These are phyloP conservation scores for Crocallis elinguaria DNA, from an alignment of 2,888 invertebrate genomes.

Conservation along the genomic window DNA sequence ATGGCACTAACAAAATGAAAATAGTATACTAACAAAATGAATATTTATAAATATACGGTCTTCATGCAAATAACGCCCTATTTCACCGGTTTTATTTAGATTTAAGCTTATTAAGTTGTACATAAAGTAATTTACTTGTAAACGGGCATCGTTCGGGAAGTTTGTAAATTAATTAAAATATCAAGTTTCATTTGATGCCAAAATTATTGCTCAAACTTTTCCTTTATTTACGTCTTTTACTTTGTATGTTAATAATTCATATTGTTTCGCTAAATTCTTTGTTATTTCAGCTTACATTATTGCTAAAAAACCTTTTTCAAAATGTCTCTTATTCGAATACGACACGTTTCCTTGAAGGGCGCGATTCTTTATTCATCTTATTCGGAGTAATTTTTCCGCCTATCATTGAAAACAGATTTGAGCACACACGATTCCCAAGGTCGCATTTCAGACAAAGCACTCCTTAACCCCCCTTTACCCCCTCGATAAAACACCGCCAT, in stretches of 20 bases:
- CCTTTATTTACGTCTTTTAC: background rate
- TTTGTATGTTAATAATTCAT: background rate
- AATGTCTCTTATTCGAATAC: too few relatives aligned
- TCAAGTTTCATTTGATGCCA: constrained; percentile 14
- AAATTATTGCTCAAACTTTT: constrained; percentile 5
- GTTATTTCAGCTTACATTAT: too few relatives aligned
- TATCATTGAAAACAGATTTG: constrained; percentile 23
- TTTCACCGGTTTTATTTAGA: constrained; percentile 50
- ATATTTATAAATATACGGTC: constrained; percentile 60
- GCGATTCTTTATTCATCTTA: constrained; percentile 6
- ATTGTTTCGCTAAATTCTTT: too few relatives aligned
- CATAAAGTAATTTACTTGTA: constrained; percentile 23
- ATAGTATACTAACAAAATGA: constrained; percentile 62
- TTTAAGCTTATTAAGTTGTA: constrained; percentile 40
- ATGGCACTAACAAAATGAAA: too few relatives aligned
- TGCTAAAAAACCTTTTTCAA: too few relatives aligned
- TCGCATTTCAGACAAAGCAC: constrained; percentile 30
- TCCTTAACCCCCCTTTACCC: constrained; percentile 13
- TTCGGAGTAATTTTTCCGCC: constrained; percentile 10
- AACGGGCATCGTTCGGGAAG: constrained; percentile 9
- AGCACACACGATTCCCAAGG: constrained; percentile 26
- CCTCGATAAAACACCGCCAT: constrained; percentile 47
- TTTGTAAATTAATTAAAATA: constrained; percentile 20
- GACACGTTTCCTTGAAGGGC: background rate
- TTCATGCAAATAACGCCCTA: constrained; percentile 63